Base-by-base conservation (phyloP, 2,113 vertebrate species). In the Petrocephalus zakoni region DNA sequence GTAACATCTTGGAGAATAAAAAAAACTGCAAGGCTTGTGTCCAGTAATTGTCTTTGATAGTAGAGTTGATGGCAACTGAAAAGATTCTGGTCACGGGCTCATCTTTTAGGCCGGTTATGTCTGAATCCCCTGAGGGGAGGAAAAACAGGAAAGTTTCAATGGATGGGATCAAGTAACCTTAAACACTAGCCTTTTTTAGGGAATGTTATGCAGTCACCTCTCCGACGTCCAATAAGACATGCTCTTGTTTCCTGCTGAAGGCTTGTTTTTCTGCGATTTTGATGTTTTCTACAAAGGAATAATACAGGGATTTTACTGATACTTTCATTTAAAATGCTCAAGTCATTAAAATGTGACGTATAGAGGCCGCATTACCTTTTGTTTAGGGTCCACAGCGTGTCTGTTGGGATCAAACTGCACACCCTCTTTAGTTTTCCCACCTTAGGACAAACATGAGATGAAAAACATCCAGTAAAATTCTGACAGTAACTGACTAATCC, bases 101-200 rank as follows among this genome's bases (percentile, higher is more conserved):
- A 99, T 98, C 97, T 99, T 94, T 97, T 98, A 0, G 98, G 98
- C 98, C 98, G 99, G 90, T 96, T 97, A 84, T 97, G 95, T 21
- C 93, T 94, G 85, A 97, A 97, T 88, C 96, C 95, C 93, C 98
- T 99, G 96, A 34, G 15, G 34, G 17, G 4, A 72, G 86, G 90
- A 4, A 13, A 88, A 88, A 88, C 2, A 68, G 29, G 15, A 81
- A 21, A 9, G 82, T 68, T 61, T 52, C 4, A 13, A 34, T 52
- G 52, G 47, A 25, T 8, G 46, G 5, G 1, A 37, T 22, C 10
- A 86, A 46, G 11, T 55, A 87, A 2, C 29, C 5, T 22, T 42
- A 82, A 89, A 19, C 42, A 85, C 13, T 5, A 17, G 11, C 37
- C 9, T 6, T n/a, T 87, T 37, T 3, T n/a, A 53, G 42, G 34